Percentiles rank a stretch among this genome's conserved stretches.
Evolutionary conservation across 2,113 vertebrate genomes (phyloP).

Genomic region (Acrocephalus kingi): DNA sequence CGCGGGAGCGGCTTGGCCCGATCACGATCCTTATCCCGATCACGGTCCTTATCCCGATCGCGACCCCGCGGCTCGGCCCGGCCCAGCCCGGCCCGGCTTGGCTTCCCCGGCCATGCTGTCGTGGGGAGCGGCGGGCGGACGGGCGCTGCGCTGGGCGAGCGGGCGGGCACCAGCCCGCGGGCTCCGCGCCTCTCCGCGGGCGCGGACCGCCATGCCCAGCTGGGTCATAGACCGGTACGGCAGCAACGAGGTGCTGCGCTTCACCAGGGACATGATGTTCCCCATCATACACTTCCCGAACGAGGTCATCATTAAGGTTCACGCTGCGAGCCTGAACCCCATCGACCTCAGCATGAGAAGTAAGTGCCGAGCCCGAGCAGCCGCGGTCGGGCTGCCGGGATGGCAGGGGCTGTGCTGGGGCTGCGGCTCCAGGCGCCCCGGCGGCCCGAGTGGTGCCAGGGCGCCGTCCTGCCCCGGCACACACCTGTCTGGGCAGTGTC

Average conservation of each 20-base stretch:
- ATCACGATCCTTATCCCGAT: accelerated
- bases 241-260: conserved; percentile 85
- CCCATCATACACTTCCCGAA: conserved; percentile 89
- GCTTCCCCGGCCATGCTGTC: background rate
- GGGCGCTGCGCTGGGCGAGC: background rate
- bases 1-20: accelerated
- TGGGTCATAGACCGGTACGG: conserved; percentile 96
- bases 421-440: accelerated
- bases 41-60: background rate
- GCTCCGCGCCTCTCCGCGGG: background rate
- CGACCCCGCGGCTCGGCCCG: background rate
- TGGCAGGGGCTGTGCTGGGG: background rate
- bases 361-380: conserved; percentile 71
- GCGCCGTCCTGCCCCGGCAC: background rate
- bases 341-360: conserved; percentile 95
- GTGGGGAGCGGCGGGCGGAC: background rate
- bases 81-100: too few species aligned
- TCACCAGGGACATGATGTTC: conserved; percentile 81
- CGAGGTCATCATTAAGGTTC: conserved; percentile 92
- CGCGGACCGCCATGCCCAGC: conserved; percentile 82
- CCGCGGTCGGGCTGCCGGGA: background rate
- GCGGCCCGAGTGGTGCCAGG: accelerated
- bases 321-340: conserved; percentile 89
- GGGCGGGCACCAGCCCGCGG: background rate
- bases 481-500: background rate